Conservation (phyloP, 2,113 vertebrate species). For the Ochotona curzoniae region DNA sequence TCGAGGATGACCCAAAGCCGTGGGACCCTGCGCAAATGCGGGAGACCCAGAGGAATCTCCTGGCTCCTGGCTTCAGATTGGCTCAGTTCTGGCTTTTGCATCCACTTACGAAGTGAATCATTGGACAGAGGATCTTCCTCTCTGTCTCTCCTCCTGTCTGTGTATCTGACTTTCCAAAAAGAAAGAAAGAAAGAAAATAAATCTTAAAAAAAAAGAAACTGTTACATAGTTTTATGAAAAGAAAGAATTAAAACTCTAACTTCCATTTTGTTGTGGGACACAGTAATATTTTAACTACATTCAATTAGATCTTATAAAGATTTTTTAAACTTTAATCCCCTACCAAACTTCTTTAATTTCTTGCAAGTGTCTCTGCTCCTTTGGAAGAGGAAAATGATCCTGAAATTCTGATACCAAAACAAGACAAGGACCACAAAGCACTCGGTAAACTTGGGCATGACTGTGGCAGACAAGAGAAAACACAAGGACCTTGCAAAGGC, state of each 20-base stretch:
- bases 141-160: too few relatives aligned
- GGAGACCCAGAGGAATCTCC: too few relatives aligned
- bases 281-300: neutral
- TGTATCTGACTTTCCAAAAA: too few relatives aligned
- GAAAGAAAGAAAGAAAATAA: too few relatives aligned
- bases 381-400: neutral
- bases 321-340: neutral
- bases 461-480: neutral
- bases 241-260: neutral
- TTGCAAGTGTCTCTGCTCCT: conserved; percentile 13
- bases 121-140: too few relatives aligned
- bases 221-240: neutral
- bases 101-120: too few relatives aligned
- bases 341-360: conserved; percentile 31
- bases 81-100: too few relatives aligned
- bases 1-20: too few relatives aligned
- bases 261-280: neutral
- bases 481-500: neutral
- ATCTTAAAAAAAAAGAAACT: too few relatives aligned
- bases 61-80: too few relatives aligned
- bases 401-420: neutral
- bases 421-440: neutral
- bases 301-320: conserved; percentile 33
- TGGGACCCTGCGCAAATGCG: too few relatives aligned
- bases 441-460: neutral